Evolutionary conservation across 2,797 vertebrate species (phyloP).

Genomic region (Notamacropus eugenii): DNA sequence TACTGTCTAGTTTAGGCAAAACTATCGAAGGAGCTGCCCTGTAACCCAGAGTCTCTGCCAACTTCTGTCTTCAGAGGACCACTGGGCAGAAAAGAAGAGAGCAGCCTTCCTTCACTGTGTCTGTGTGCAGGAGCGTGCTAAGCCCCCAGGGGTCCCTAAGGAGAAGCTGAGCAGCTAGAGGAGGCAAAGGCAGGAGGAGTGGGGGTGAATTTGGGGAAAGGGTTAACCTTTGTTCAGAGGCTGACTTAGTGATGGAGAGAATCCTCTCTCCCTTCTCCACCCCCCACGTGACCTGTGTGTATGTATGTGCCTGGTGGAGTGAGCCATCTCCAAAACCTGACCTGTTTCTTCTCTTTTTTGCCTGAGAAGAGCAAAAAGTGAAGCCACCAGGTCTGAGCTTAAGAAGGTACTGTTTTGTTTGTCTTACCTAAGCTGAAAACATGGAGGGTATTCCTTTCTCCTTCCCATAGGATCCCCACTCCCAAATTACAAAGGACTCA

Average conservation of each 20-base stretch:
- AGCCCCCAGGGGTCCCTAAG: slow-evolving; percentile 56
- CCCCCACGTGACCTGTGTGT: not conserved
- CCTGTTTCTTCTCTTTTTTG: slow-evolving; percentile 9
- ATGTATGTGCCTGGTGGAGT: not conserved
- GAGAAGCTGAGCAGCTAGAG: slow-evolving; percentile 49
- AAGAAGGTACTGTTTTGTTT: not conserved
- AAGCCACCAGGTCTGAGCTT: slow-evolving; percentile 17
- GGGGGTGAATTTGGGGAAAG: slow-evolving; percentile 29
- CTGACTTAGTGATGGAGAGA: slow-evolving; percentile 39
- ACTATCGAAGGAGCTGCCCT: slow-evolving; percentile 17
- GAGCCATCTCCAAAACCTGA: slow-evolving; percentile 24
- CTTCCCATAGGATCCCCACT: not conserved
- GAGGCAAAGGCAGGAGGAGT: slow-evolving; percentile 68
- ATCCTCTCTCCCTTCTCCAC: slow-evolving; percentile 14
- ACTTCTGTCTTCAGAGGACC: slow-evolving; percentile 60
- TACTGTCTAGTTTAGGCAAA: not conserved
- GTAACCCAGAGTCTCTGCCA: slow-evolving; percentile 30
- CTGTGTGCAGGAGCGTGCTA: not conserved
- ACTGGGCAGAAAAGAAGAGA: slow-evolving; percentile 52
- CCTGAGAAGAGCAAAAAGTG: slow-evolving; percentile 28
- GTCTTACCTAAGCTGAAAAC: not conserved
- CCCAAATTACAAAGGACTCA: not conserved
- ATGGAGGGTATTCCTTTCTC: slow-evolving; percentile 10
- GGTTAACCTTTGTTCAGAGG: slow-evolving; percentile 61
- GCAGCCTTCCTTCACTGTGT: slow-evolving; percentile 3